Evolutionary conservation across 2,888 invertebrate genomes (phyloP).

Genomic region (Chloroclystis v-ata): DNA sequence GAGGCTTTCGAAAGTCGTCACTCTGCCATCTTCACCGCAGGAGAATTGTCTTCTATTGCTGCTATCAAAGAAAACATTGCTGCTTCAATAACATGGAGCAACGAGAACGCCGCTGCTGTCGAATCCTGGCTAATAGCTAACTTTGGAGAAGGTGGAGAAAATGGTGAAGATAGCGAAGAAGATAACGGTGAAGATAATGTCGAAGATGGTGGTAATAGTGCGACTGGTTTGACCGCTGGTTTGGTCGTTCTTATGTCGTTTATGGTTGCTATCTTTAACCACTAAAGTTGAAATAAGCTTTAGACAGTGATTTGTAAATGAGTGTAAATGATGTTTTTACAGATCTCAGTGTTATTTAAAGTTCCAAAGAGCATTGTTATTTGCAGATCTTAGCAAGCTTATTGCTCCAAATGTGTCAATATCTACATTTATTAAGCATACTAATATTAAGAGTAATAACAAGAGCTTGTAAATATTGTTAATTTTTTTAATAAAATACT

Average conservation of each 20-base stretch:
- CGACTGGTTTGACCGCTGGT: conserved; percentile 42
- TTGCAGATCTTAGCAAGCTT: too few relatives aligned
- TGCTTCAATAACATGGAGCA: conserved; percentile 59
- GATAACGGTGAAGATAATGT: neutral
- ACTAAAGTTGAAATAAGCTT: conserved; percentile 23
- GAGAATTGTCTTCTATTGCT: conserved; percentile 51
- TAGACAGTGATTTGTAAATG: too few relatives aligned
- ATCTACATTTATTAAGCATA: too few relatives aligned
- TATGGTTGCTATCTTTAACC: conserved; percentile 39
- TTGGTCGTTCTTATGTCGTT: conserved; percentile 46
- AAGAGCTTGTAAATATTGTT: too few relatives aligned
- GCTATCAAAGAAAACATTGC: conserved; percentile 61
- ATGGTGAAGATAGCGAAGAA: neutral
- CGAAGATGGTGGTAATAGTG: conserved; percentile 16
- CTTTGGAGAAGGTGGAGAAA: conserved; percentile 33
- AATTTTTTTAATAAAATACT: too few relatives aligned
- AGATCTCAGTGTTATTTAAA: neutral
- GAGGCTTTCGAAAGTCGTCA: conserved; percentile 43
- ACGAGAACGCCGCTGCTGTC: conserved; percentile 42
- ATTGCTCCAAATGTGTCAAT: too few relatives aligned
- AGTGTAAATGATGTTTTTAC: neutral
- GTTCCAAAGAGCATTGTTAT: neutral
- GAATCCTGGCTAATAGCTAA: conserved; percentile 51
- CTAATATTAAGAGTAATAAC: too few relatives aligned
- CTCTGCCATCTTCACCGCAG: conserved; percentile 51